Conservation (phyloP, 1,140 invertebrate species). For the Drepana arcuata region DNA sequence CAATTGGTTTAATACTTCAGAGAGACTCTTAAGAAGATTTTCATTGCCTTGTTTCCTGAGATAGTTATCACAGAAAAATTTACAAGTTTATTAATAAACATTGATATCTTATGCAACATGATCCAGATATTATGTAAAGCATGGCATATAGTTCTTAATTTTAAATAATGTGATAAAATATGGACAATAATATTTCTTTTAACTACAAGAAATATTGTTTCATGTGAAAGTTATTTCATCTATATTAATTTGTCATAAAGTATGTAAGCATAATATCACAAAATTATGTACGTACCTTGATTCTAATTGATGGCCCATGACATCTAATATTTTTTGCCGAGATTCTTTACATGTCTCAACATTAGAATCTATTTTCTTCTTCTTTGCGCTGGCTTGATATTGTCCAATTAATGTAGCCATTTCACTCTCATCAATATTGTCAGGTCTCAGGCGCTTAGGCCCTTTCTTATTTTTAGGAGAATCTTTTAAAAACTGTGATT, state of each 20-base stretch:
- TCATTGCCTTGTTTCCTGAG: constrained; percentile 43
- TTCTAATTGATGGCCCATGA: constrained; percentile 32
- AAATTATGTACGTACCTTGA: constrained; percentile 22
- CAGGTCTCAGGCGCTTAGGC: constrained; percentile 25
- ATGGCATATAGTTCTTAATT: no score
- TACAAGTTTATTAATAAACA: no score
- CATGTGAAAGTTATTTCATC: no score
- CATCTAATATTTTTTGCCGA: constrained; percentile 33
- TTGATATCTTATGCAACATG: no score
- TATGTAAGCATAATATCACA: not conserved
- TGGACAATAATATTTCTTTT: no score
- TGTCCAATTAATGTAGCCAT: constrained; percentile 21
- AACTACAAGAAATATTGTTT: no score
- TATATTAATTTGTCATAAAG: no score
- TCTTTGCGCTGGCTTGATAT: constrained; percentile 25
- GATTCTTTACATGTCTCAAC: constrained; percentile 30
- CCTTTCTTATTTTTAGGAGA: constrained; percentile 35
- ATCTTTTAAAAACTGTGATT: constrained; percentile 35
- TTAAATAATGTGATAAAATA: no score
- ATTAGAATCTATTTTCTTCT: constrained; percentile 25
- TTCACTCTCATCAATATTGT: constrained; percentile 22
- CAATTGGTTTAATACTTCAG: constrained; percentile 31
- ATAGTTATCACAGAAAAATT: no score
- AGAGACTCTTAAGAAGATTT: constrained; percentile 33
- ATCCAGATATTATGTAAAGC: no score